Conservation (phyloP, 2,113 vertebrate genomes). For the Panthera uncia region DNA sequence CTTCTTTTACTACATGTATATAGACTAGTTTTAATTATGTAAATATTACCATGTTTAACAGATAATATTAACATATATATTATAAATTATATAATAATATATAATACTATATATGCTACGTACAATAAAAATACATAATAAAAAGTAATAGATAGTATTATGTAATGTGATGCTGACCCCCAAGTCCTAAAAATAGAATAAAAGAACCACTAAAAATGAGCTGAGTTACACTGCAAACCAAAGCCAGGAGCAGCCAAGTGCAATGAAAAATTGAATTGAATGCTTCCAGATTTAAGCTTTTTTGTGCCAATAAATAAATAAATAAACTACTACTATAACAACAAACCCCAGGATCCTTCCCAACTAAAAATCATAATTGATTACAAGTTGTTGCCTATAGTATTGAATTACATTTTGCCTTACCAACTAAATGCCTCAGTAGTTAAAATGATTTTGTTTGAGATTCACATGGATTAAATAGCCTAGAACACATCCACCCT, state of each 20-base stretch:
- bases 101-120: background rate
- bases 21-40: background rate
- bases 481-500: slow-evolving; percentile 77
- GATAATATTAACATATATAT: background rate
- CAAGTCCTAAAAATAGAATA: slow-evolving; percentile 40
- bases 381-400: slow-evolving; percentile 76
- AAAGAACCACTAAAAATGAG: slow-evolving; percentile 33
- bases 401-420: slow-evolving; percentile 77
- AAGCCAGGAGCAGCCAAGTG: slow-evolving; percentile 29
- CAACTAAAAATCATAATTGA: slow-evolving; percentile 75
- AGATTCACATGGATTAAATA: slow-evolving; percentile 82
- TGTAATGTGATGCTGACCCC: background rate
- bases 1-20: background rate
- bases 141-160: background rate
- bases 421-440: slow-evolving; percentile 78
- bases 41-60: background rate
- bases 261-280: slow-evolving; percentile 66
- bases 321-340: slow-evolving; percentile 76
- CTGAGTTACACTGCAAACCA: slow-evolving; percentile 13
- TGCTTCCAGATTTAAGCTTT: slow-evolving; percentile 72
- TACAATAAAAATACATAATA: background rate
- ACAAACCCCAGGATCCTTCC: slow-evolving; percentile 76
- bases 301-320: slow-evolving; percentile 75
- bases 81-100: background rate
- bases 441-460: slow-evolving; percentile 81